Conservation (phyloP, 2,888 invertebrate species). For the Pterobdella sp. region DNA sequence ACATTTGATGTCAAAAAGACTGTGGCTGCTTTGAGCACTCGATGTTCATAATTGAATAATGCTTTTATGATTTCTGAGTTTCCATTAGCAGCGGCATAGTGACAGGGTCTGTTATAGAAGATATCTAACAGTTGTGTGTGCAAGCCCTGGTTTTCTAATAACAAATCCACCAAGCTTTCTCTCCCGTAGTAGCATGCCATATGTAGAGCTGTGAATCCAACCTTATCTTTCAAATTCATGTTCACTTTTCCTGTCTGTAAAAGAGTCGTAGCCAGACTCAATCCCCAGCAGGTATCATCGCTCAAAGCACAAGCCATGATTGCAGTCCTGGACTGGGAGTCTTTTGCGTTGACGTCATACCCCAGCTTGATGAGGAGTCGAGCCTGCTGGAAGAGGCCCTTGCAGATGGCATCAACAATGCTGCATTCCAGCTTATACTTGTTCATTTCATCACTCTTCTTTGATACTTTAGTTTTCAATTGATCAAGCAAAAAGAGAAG, state of each 20-base stretch:
- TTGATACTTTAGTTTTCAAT: too few species aligned
- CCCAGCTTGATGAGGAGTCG: conserved; percentile 6
- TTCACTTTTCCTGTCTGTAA: conserved; percentile 13
- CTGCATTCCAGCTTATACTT: conserved; percentile 10
- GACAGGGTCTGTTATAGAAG: conserved; percentile 19
- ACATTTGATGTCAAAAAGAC: conserved; percentile 20
- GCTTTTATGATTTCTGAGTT: conserved; percentile 3
- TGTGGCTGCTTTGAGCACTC: not conserved
- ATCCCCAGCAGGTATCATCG: conserved; percentile 11
- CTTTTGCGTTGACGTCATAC: conserved; percentile 18
- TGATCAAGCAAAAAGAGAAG: not conserved
- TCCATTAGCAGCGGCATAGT: conserved; percentile 21
- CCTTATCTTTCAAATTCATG: conserved; percentile 3
- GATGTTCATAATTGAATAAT: not conserved
- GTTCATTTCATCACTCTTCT: not conserved
- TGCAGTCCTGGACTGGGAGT: conserved; percentile 15
- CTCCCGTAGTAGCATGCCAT: conserved; percentile 16
- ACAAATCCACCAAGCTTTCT: not conserved
- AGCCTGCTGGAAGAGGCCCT: conserved; percentile 21
- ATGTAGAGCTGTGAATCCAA: conserved; percentile 21
- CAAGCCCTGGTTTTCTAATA: conserved; percentile 20
- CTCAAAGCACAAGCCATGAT: conserved; percentile 23
- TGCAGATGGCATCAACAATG: conserved; percentile 17
- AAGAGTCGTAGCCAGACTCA: conserved; percentile 12
- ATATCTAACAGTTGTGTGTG: conserved; percentile 20